Evolutionary conservation across 2,113 vertebrate genomes (phyloP).

Genomic region (Glaucidium brasilianum): DNA sequence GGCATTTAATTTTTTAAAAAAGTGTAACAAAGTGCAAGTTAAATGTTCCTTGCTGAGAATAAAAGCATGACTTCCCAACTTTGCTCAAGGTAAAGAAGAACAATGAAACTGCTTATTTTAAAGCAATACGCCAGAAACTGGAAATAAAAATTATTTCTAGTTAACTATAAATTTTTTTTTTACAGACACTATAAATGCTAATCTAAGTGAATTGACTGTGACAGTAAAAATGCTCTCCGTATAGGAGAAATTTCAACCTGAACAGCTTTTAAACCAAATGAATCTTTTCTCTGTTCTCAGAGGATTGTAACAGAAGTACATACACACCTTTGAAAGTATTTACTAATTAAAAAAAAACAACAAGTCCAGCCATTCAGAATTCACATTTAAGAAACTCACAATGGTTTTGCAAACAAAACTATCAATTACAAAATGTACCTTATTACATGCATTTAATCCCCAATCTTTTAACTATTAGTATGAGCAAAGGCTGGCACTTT

Average conservation of each 20-base stretch:
- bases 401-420: not conserved
- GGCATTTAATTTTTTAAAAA: not conserved
- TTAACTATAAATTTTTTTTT: not conserved
- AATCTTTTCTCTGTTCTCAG: not conserved
- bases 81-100: not conserved
- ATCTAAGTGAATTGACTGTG: not conserved
- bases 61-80: not conserved
- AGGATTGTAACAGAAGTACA: not conserved
- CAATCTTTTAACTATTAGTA: not conserved
- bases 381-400: not conserved
- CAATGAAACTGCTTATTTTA: not conserved
- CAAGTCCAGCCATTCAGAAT: not conserved
- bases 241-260: not conserved
- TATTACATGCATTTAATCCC: not conserved
- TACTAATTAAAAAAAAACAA: not conserved
- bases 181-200: not conserved
- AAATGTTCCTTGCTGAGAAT: not conserved
- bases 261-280: not conserved
- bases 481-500: not conserved
- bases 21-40: not conserved
- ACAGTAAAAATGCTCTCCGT: not conserved
- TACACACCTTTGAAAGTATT: not conserved
- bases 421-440: not conserved
- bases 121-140: not conserved
- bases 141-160: not conserved